A percentile compares a stretch with the other conserved stretches of the same genome.
phyloP scores from a whole-genome alignment of 1,140 invertebrate species.

The Tenebrio molitor region DNA sequence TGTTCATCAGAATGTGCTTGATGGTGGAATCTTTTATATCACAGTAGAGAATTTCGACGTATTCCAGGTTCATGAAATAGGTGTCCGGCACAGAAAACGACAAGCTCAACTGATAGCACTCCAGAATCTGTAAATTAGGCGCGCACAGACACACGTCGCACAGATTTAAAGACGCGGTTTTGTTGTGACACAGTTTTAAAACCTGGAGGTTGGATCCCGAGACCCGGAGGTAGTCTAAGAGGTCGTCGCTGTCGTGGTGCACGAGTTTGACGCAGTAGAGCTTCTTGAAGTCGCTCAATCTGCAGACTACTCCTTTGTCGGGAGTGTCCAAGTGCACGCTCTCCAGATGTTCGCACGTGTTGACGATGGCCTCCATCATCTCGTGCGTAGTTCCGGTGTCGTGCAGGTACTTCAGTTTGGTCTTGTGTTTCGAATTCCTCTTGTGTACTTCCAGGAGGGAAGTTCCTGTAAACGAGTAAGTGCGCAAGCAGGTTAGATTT shows the following conservation, averaged over 20 bases:
- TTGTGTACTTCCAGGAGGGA: conserved; percentile 70
- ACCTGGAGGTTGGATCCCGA: conserved; percentile 71
- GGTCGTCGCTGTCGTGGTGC: conserved; percentile 71
- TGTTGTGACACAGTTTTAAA: conserved; percentile 73
- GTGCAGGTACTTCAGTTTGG: conserved; percentile 74
- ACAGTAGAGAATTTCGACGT: conserved; percentile 75
- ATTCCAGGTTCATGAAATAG: conserved; percentile 73
- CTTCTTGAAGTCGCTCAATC: conserved; percentile 68
- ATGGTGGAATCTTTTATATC: conserved; percentile 70
- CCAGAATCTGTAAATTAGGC: conserved; percentile 70
- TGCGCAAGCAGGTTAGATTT: conserved; percentile 73
- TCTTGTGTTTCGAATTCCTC: conserved; percentile 69
- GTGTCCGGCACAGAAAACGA: conserved; percentile 71
- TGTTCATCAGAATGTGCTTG: conserved; percentile 72
- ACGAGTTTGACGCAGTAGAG: conserved; percentile 74
- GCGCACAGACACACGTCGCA: conserved; percentile 66
- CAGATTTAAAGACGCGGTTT: conserved; percentile 71
- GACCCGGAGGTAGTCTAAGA: conserved; percentile 71
- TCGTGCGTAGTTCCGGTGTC: conserved; percentile 72
- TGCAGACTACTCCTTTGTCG: conserved; percentile 69
- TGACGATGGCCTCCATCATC: conserved; percentile 71
- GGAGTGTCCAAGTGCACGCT: conserved; percentile 74
- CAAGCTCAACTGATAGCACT: conserved; percentile 74
- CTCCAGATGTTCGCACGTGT: conserved; percentile 72
- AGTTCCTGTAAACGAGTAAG: conserved; percentile 75